Base-by-base conservation (phyloP, 2,888 invertebrate species). In the Tetheella fluctuosa region DNA sequence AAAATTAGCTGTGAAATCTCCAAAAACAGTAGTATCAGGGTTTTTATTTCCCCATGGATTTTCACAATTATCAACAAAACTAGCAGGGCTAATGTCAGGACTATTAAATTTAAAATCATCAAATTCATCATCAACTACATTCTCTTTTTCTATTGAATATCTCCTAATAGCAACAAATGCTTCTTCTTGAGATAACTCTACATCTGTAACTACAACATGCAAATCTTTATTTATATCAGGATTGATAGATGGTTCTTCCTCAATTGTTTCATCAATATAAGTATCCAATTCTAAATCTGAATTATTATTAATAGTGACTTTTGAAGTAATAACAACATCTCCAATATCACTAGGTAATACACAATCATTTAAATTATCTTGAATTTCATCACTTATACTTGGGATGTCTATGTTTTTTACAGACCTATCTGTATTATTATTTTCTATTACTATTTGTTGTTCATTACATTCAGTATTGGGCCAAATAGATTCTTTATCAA, bases 91-190 rank as follows among this genome's bases (percentile, higher is more conserved):
- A 56, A 62, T 69, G 63, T 74, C 72, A 63, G 81, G 68, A 64
- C 68, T 77, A 17, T 81, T 83, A 74, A 88, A 88, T 77, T 93
- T 89, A 70, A 94, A 94, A 66, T 94, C 91, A 74, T 93, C 90
- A 84, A 94, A 94, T 73, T 94, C 91, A 73, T 94, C 91, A 65
- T 85, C 30, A 54, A 48, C 30, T 0, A 61, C 8, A 37, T 61
- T 39, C 20, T 58, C 23, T 56, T 54, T 48, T 23, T 61, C 63
- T 48, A 62, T 59, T 52, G 55, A 13, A 42, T 15, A n/a, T 6
- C 13, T n/a, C 7, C 62, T 60, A 17, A 52, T 30, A 37, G 54
- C 7, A 42, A 30, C 37, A 30, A 37, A 48, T 48, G 48, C 28
- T 15, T 67, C 39, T 39, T n/a, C 60, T 17, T 39, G 53, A 30